phyloP scores from a whole-genome alignment of 2,113 vertebrate species.

The Microcebus tavaratra region DNA sequence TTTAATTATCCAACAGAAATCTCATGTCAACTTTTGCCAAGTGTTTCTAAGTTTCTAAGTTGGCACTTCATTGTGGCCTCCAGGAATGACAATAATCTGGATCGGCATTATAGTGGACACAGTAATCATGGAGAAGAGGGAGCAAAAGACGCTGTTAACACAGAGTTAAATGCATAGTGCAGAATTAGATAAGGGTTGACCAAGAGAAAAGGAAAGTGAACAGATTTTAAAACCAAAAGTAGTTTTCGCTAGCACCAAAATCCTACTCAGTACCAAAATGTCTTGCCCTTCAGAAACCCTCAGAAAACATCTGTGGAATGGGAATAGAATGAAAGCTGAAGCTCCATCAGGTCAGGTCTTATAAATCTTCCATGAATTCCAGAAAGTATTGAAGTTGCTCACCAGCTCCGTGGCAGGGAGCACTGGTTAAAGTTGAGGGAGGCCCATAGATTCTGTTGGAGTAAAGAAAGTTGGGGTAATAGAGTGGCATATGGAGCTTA shows the following conservation, averaged over 20 bases:
- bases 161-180: background rate
- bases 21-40: background rate
- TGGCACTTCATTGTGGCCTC: background rate
- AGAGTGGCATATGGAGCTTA: background rate
- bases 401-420: background rate
- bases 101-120: background rate
- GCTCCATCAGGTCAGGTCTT: background rate
- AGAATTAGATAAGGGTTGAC: background rate
- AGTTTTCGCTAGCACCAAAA: background rate
- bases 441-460: background rate
- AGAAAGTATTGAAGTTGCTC: background rate
- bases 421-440: background rate
- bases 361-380: constrained; percentile 1
- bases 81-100: background rate
- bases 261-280: constrained; percentile 2
- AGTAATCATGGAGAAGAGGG: background rate
- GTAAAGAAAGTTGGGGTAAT: background rate
- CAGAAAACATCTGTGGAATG: constrained; percentile 13
- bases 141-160: background rate
- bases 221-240: background rate
- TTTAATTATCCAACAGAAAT: constrained; percentile 15
- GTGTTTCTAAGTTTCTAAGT: background rate
- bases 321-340: background rate
- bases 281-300: background rate
- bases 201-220: background rate